Percentiles rank a stretch among this genome's conserved stretches.
These are phyloP conservation scores for human DNA, from an alignment of 2,113 vertebrate genomes.

Conservation along the genomic window GRCh38 chr2:142042001-142042500, in stretches of 20 bases:
- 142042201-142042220: constrained; percentile 64
- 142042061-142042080: constrained; percentile 20
- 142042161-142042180: background rate
- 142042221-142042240: constrained; percentile 76
- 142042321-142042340: constrained; percentile 64
- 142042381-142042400: constrained; percentile 24
- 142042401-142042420: constrained; percentile 6
- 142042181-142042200: constrained; percentile 43
- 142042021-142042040: constrained; percentile 41
- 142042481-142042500: background rate
- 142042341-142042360: constrained; percentile 50
- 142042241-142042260: constrained; percentile 73
- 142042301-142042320: constrained; percentile 67
- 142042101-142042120: constrained; percentile 22
- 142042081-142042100: constrained; percentile 39
- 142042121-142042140: constrained; percentile 45
- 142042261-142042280: constrained; percentile 82
- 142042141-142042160: constrained; percentile 23
- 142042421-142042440: background rate
- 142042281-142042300: constrained; percentile 74
- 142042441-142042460: background rate
- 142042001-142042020: background rate
- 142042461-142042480: background rate
- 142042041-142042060: background rate
- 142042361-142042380: constrained; percentile 55